These are phyloP conservation scores for Martes martes DNA, from an alignment of 2,113 vertebrate species.

Conservation along the genomic window DNA sequence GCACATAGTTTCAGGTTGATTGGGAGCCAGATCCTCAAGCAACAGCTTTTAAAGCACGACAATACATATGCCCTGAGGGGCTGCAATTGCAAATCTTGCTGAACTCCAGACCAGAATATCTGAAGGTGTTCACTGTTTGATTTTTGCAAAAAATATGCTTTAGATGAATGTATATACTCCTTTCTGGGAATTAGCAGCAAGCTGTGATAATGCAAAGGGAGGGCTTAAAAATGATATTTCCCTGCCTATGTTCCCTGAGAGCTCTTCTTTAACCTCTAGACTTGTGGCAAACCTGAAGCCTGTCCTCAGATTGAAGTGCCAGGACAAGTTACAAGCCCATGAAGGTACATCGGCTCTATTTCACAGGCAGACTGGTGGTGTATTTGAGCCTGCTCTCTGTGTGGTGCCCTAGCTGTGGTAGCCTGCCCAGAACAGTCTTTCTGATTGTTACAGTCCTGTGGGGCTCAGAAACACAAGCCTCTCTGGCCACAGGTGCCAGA, in stretches of 20 bases:
- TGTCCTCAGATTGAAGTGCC: background rate
- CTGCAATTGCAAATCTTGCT: background rate
- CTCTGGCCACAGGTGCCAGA: background rate
- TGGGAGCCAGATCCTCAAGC: background rate
- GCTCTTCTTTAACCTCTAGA: background rate
- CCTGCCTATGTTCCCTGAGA: background rate
- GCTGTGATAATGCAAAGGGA: background rate
- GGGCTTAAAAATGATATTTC: background rate
- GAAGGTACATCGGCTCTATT: background rate
- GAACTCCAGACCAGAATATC: background rate
- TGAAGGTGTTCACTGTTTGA: background rate
- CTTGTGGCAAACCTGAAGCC: background rate
- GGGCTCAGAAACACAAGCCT: background rate
- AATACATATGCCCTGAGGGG: background rate
- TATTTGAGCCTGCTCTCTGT: background rate
- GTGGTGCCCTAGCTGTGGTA: background rate
- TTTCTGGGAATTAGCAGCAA: background rate
- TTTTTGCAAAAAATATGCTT: background rate
- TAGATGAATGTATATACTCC: background rate
- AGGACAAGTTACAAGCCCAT: background rate
- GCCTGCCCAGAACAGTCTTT: background rate
- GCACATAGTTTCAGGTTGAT: background rate
- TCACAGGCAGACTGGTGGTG: background rate
- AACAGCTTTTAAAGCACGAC: background rate
- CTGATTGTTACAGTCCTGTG: background rate